Evolutionary conservation across 2,797 vertebrate genomes (phyloP).

Genomic region (Botia kubotai): DNA sequence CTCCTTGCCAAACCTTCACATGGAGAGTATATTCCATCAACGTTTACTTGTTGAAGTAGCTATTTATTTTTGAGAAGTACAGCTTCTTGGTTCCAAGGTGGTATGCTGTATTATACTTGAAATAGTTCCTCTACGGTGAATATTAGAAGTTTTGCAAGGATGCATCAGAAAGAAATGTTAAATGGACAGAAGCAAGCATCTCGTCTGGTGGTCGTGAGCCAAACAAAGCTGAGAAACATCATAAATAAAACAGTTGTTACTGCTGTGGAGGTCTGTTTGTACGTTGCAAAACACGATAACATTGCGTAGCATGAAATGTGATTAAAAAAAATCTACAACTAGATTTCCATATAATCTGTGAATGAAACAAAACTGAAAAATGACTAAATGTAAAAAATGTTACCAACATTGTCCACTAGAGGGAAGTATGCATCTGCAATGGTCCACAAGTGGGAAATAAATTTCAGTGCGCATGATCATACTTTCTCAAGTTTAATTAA

Average conservation of each 20-base stretch:
- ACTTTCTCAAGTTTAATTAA: background rate
- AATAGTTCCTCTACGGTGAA: conserved; percentile 1
- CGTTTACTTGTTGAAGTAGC: conserved; percentile 23
- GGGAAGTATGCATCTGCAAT: background rate
- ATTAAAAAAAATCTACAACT: background rate
- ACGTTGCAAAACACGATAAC: background rate
- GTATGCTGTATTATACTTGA: conserved; percentile 29
- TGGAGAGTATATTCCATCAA: conserved; percentile 21
- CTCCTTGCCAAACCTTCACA: conserved; percentile 3
- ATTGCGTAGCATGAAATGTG: background rate
- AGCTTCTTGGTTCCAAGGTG: conserved; percentile 10
- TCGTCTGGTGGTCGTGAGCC: conserved; percentile 7
- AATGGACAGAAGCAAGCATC: background rate
- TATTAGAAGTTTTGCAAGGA: conserved; percentile 7
- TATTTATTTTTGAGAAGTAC: conserved; percentile 45
- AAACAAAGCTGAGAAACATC: conserved; percentile 3
- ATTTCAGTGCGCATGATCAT: background rate
- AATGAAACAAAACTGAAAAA: background rate
- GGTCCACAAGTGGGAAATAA: background rate
- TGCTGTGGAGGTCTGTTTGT: background rate
- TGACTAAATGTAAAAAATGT: no score
- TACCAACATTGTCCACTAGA: conserved; percentile 16
- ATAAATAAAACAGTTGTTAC: conserved; percentile 32
- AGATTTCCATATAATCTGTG: background rate
- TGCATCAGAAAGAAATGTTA: background rate